Base-by-base conservation (phyloP, 2,888 invertebrate species). In the Papilio gigon region DNA sequence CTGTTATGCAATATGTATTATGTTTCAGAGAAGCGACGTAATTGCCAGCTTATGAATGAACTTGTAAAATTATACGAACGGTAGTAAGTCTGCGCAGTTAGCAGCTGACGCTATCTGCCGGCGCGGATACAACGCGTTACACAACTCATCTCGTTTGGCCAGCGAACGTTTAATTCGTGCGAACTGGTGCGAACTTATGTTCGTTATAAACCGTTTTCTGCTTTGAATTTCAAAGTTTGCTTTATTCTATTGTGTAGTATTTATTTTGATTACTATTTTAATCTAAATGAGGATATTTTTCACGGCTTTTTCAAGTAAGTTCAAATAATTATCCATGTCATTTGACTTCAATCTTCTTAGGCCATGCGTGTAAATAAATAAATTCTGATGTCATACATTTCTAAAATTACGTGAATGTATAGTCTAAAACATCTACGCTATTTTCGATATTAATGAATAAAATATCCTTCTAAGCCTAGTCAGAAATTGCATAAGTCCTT, bases 11-110 rank as follows among this genome's bases (percentile, higher is more conserved):
- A 14, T 17, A 20, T 17, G 30, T 50, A 20, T 50, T 37, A 60
- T 40, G 40, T 66, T 60, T 53, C 56, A 62, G 20, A 56, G 40
- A 17, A 42, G 42, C 14, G 9, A 53, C 37, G 40, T 37, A 50
- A 59, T 37, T 22, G 14, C 42, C 25, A 27, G 61, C 25, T 63
- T 63, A 58, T 68, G 58, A 68, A 68, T 68, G 68, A 58, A 68
- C 42, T 58, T 37, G 42, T 25, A 58, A 56, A 68, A 58, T 44
- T 56, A 58, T 58, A 22, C 44, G 44, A 58, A 62, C 53, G 27
- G 61, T 50, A 61, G 64, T 65, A 65, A 33, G 33, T 35, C 44
- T 33, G n/a, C 44, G 25, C n/a, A 35, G 11, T 27, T 20, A 44
- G 65, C 20, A 35, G 42, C n/a, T n/a, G 22, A 47, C 30, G 42